Evolutionary conservation across 2,113 vertebrate species (phyloP).

Genomic region (Psilopogon haemacephalus): DNA sequence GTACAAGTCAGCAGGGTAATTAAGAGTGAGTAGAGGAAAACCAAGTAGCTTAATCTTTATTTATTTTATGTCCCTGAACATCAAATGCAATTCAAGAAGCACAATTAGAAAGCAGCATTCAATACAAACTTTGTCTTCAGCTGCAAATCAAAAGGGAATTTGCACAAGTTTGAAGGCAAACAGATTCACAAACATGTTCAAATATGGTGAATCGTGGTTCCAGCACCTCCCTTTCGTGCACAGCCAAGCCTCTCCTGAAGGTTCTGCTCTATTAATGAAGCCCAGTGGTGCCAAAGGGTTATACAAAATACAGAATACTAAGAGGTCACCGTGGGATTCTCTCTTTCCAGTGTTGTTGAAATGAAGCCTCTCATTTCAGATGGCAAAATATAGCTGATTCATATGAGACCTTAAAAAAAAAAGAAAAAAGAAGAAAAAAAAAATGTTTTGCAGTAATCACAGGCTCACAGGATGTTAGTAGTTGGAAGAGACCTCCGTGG

Average conservation of each 20-base stretch:
- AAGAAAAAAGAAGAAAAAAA: not conserved
- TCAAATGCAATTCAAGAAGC: not conserved
- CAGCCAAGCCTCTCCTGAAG: not conserved
- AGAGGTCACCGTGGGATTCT: not conserved
- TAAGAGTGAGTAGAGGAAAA: not conserved
- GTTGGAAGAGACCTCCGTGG: no score
- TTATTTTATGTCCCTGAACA: not conserved
- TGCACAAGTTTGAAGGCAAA: not conserved
- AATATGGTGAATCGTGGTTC: not conserved
- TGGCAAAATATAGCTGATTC: not conserved
- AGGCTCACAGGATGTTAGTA: no score
- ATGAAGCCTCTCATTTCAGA: not conserved
- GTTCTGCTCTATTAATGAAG: not conserved
- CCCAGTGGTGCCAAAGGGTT: not conserved
- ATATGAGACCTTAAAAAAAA: not conserved
- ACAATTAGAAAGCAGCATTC: not conserved
- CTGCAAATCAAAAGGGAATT: not conserved
- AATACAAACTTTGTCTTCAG: not conserved
- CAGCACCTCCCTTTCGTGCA: not conserved
- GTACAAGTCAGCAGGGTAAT: conserved; percentile 9
- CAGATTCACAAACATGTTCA: not conserved
- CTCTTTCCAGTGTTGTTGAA: not conserved
- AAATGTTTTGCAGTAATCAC: not conserved
- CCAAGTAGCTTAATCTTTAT: not conserved
- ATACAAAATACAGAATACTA: not conserved